Evolutionary conservation across 1,140 invertebrate genomes (phyloP), one percentile per base, ranked within the genome.

Genomic region (Heterodera schachtii): DNA sequence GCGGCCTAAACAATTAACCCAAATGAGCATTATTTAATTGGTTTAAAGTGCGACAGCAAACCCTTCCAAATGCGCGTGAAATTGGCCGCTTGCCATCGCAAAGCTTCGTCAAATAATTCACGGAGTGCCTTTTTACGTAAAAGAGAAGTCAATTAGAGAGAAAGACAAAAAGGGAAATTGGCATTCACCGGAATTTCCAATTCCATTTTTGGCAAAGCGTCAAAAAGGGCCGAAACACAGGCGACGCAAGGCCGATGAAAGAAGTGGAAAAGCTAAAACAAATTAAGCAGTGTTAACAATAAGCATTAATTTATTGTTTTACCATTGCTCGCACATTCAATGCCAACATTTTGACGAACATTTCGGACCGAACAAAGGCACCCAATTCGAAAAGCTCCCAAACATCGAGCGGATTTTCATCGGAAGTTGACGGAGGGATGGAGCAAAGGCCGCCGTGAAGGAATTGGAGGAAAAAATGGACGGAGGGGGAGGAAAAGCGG

Each of bases 11-110:
- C 9, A 78, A 44, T 41, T n/a, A 52, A n/a, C 46, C 9, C 4
- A 43, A 79, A 83, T 47, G 57, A 41, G 21, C 9, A n/a, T 16
- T 47, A 43, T 64, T 81, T 46, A 21, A 81, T 83, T 47, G 41
- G 3, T 75, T 73, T 13, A 78, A n/a, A 21, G 66, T 69, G 31
- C 31, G 31, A 31, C 31, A 31, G 31, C 31, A 43, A 47, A 16
- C 88, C 87, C 78, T 88, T 88, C 87, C 87, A 88, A 49, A 88
- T 90, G 8, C 88, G 84, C 46, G 86, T 73, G 74, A 88, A 88
- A 81, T 88, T 83, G 44, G 71, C 75, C 9, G 89, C 82, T 81
- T 88, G 87, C 87, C 87, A 88, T 43, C 47, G 49, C 47, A 88
- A 64, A 47, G 87, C 82, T 41, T 78, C 77, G 21, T 69, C 70